Base-by-base conservation (phyloP, 2,113 vertebrate species). In the Ceyx melanurus region DNA sequence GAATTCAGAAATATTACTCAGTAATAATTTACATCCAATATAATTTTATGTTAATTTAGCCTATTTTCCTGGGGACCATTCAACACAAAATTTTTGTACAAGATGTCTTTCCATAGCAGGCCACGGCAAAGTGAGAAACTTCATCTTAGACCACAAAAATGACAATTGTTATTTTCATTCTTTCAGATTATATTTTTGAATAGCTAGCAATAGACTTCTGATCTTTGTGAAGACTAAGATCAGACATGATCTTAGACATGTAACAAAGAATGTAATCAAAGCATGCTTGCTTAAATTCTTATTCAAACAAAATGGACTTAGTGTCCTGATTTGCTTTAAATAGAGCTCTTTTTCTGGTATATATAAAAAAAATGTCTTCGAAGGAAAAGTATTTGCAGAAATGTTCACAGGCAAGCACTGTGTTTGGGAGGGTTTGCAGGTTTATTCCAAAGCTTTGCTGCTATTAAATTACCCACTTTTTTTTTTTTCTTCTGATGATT, bases 11-110 rank as follows among this genome's bases (percentile, higher is more conserved):
- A 97, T 95, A 97, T 94, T 65, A 23, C 37, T 84, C 31, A 92
- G 97, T 95, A 98, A 98, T 98, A 79, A 98, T 98, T 98, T 95
- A 98, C 57, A 91, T 95, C 86, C 65, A 98, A 97, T 98, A 97
- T 96, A 95, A 97, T 95, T 98, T 74, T 84, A 74, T 90, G 61
- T 82, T 97, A 94, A 96, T 93, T 94, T 84, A 91, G 58, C 60
- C 40, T 60, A 84, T 93, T 96, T 93, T 93, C 81, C 26, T 88
- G 70, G 72, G 86, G 35, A 78, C 50, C 22, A 54, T 65, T 94
- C 42, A 83, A 45, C 43, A 70, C 48, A 51, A 40, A 87, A 64
- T 7, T 87, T 73, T 76, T 77, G 48, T 75, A 90, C 33, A 67
- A 86, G 78, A 48, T 4, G 48, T 25, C 71, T 95, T 95, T 96